These are phyloP conservation scores for Drosophila lacertosa DNA, from an alignment of 1,140 invertebrate species.

Conservation along the genomic window DNA sequence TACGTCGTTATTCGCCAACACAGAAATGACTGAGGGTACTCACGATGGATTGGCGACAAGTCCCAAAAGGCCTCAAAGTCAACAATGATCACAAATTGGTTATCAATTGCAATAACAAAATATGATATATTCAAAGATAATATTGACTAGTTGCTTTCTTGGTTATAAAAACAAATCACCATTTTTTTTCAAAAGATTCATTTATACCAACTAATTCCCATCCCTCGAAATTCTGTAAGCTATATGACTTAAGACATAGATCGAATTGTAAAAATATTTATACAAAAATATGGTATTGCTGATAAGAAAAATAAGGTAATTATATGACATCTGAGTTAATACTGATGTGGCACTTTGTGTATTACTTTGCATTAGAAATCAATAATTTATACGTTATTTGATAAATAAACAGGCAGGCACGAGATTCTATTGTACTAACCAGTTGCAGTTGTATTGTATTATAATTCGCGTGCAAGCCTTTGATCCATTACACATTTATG, in stretches of 20 bases:
- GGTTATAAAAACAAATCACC: no score
- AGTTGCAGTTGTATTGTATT: no score
- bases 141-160: neutral
- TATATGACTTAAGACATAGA: no score
- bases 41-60: neutral
- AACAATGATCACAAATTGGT: neutral
- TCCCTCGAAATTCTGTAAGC: no score
- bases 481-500: slow-evolving; percentile 15
- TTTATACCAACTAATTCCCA: no score
- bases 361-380: neutral
- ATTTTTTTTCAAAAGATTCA: no score
- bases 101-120: no score
- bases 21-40: neutral
- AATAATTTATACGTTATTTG: neutral
- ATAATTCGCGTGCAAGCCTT: slow-evolving; percentile 2
- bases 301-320: neutral
- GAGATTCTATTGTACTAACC: neutral
- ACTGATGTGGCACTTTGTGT: slow-evolving; percentile 2
- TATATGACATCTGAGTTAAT: neutral
- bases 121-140: neutral
- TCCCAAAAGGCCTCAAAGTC: neutral
- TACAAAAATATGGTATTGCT: neutral
- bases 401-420: neutral
- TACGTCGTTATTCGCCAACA: no score
- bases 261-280: no score